These are phyloP conservation scores for Natator depressus DNA, from an alignment of 2,113 vertebrate genomes.

Conservation along the genomic window DNA sequence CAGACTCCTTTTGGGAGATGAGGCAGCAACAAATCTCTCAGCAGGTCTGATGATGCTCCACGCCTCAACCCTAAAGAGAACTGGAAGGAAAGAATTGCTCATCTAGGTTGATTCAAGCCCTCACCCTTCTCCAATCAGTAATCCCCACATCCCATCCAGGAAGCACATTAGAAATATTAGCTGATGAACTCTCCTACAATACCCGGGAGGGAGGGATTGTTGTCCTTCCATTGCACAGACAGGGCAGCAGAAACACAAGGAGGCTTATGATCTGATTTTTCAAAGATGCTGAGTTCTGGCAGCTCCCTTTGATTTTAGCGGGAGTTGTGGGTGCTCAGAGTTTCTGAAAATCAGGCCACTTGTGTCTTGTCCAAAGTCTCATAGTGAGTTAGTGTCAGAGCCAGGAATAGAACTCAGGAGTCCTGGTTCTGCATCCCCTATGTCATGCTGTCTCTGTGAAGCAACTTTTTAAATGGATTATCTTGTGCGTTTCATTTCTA, in stretches of 20 bases:
- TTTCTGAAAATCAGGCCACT: neutral
- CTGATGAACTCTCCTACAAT: neutral
- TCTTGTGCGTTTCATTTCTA: slow-evolving; percentile 67
- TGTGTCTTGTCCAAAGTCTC: neutral
- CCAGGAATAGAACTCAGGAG: neutral
- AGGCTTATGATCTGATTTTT: neutral
- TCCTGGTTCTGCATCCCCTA: neutral
- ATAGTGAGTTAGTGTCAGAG: neutral
- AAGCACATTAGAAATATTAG: neutral
- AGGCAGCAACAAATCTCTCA: neutral
- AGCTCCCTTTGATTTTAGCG: neutral
- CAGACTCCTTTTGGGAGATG: neutral
- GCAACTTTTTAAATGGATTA: slow-evolving; percentile 11
- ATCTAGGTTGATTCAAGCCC: neutral
- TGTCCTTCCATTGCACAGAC: neutral
- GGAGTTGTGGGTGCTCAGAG: neutral
- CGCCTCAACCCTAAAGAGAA: neutral
- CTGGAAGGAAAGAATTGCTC: neutral
- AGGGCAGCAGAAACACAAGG: neutral
- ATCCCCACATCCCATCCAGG: neutral
- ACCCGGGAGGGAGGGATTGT: neutral
- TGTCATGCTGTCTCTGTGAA: neutral
- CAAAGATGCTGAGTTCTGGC: neutral
- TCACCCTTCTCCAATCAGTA: neutral
- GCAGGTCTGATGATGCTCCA: neutral